phyloP scores from a whole-genome alignment of 2,113 vertebrate genomes.

The Lates calcarifer region DNA sequence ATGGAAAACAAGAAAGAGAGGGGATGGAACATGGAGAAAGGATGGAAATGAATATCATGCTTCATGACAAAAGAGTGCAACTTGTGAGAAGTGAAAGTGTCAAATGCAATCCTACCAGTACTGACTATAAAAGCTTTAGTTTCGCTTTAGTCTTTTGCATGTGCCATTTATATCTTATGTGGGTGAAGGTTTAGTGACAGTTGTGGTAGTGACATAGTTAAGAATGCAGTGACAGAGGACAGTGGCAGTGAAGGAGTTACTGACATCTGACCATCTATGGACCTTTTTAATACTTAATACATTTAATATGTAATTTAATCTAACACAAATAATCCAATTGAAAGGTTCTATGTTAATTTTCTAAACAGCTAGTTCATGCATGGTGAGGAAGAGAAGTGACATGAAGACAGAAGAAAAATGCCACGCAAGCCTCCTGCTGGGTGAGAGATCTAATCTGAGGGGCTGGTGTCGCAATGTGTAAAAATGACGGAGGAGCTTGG shows the following conservation, averaged over 20 bases:
- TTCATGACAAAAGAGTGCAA: conserved; percentile 75
- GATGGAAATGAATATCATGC: conserved; percentile 84
- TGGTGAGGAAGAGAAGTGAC: conserved; percentile 49
- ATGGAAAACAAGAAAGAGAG: conserved; percentile 80
- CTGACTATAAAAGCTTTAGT: conserved; percentile 21
- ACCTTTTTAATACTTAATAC: conserved; percentile 10
- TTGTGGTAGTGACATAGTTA: conserved; percentile 45
- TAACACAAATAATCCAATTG: neutral
- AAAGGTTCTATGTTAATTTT: neutral
- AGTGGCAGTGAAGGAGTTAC: conserved; percentile 48
- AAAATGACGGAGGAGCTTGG: conserved; percentile 51
- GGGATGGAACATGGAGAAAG: conserved; percentile 82
- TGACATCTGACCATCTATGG: neutral
- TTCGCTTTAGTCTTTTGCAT: neutral
- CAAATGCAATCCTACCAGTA: conserved; percentile 22
- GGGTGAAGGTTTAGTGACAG: conserved; percentile 42
- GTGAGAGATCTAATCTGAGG: conserved; percentile 35
- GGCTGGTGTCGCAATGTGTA: conserved; percentile 43
- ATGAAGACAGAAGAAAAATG: conserved; percentile 61
- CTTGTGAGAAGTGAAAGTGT: conserved; percentile 70
- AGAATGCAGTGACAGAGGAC: conserved; percentile 56
- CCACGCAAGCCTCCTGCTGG: conserved; percentile 40
- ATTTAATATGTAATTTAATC: neutral
- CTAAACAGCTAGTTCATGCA: conserved; percentile 37
- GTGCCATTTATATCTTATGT: conserved; percentile 1